A percentile compares a stretch with the other conserved stretches of the same genome.
Conservation (phyloP, 2,888 invertebrate genomes). For the Tipula helvola region DNA sequence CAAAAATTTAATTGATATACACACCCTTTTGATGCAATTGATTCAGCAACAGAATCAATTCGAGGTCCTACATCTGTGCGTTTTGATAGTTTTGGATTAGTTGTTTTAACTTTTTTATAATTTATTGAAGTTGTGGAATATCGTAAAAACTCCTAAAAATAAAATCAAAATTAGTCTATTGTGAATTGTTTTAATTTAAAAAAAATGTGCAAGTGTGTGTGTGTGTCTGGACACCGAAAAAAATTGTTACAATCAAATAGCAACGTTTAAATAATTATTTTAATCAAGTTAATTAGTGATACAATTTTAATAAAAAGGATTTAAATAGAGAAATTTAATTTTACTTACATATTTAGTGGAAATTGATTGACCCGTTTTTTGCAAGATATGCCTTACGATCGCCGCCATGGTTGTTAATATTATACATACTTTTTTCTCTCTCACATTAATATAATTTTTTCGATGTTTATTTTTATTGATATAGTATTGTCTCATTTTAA, state of each 20-base stretch:
- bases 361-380: constrained; percentile 30
- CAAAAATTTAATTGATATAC: constrained; percentile 21
- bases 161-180: not conserved
- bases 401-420: constrained; percentile 40
- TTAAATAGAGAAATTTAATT: not conserved
- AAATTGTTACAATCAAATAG: not conserved
- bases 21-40: constrained; percentile 59
- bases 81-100: constrained; percentile 22
- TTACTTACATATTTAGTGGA: constrained; percentile 36
- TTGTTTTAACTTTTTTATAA: not conserved
- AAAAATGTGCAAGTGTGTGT: not conserved
- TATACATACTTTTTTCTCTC: not conserved
- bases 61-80: constrained; percentile 25
- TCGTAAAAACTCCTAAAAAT: not conserved
- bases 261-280: not conserved
- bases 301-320: not conserved
- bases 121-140: constrained; percentile 6
- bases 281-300: not conserved
- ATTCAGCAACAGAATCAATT: constrained; percentile 44
- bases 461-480: not conserved
- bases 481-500: not conserved
- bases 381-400: constrained; percentile 42
- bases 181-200: not conserved
- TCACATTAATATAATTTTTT: not conserved
- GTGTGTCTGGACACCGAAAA: not conserved